These are phyloP conservation scores for Altica lythri DNA, from an alignment of 2,888 invertebrate genomes.

Conservation along the genomic window DNA sequence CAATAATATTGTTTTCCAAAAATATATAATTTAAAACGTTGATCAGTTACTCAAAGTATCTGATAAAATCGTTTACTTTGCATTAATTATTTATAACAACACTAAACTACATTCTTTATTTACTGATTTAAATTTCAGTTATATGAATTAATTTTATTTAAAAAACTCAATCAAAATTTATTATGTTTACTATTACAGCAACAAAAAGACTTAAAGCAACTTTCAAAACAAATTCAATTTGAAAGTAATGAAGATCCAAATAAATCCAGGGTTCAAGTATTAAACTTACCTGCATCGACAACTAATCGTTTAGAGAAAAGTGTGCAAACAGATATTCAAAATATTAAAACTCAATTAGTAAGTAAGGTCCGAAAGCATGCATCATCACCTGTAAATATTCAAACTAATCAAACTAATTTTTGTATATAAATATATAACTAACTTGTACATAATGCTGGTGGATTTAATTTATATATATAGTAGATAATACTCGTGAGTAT, in stretches of 20 bases:
- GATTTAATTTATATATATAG: too few relatives aligned
- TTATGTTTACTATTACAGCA: conserved; percentile 44
- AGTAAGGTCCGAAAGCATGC: conserved; percentile 39
- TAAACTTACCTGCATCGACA: conserved; percentile 10
- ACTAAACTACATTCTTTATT: too few relatives aligned
- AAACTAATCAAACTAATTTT: background rate
- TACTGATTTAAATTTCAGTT: too few relatives aligned
- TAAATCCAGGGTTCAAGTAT: background rate
- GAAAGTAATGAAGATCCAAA: conserved; percentile 29
- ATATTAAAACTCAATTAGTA: conserved; percentile 54
- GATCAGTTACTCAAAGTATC: too few relatives aligned
- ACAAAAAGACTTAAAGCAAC: conserved; percentile 43
- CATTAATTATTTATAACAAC: too few relatives aligned
- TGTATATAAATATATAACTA: conserved; percentile 1
- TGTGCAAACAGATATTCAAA: conserved; percentile 56
- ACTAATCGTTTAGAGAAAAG: conserved; percentile 42
- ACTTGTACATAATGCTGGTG: background rate
- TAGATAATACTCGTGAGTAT: too few relatives aligned
- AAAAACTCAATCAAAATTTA: too few relatives aligned
- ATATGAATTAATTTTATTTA: too few relatives aligned
- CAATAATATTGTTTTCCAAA: too few relatives aligned
- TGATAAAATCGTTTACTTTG: too few relatives aligned
- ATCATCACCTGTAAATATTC: conserved; percentile 25
- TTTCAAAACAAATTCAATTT: conserved; percentile 39
- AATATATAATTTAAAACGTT: too few relatives aligned